Percentiles rank a stretch among this genome's conserved stretches.
These are phyloP conservation scores for Varanus salvator DNA, from an alignment of 2,113 vertebrate species.

Conservation along the genomic window DNA sequence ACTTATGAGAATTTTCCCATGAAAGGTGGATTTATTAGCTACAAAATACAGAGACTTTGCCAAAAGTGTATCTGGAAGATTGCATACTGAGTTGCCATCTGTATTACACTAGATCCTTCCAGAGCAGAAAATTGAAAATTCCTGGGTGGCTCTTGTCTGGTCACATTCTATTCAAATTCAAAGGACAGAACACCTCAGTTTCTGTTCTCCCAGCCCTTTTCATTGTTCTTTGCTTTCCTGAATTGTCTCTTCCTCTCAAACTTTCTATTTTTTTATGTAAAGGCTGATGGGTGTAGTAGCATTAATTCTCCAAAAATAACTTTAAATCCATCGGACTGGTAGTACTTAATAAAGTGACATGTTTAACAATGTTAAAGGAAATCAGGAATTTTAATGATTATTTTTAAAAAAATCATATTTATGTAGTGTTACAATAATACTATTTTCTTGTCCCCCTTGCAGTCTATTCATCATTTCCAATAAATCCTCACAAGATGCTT, in stretches of 20 bases:
- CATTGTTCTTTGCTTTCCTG: slow-evolving; percentile 37
- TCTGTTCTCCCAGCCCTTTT: slow-evolving; percentile 1
- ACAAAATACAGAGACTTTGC: slow-evolving; percentile 39
- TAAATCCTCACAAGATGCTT: slow-evolving; percentile 58
- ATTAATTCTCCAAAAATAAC: slow-evolving; percentile 52
- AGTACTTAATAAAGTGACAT: slow-evolving; percentile 73
- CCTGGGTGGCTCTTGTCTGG: slow-evolving; percentile 46
- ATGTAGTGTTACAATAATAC: slow-evolving; percentile 78
- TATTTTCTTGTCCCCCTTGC: slow-evolving; percentile 72
- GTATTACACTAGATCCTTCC: slow-evolving; percentile 50
- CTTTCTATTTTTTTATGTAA: slow-evolving; percentile 11
- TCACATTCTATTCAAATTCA: neutral
- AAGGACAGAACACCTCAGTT: slow-evolving; percentile 7
- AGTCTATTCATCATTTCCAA: slow-evolving; percentile 71
- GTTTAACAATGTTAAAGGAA: slow-evolving; percentile 79
- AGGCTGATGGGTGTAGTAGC: neutral
- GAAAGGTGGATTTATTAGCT: slow-evolving; percentile 66
- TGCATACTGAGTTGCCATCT: slow-evolving; percentile 33
- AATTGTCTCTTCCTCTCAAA: neutral
- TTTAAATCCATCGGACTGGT: slow-evolving; percentile 72
- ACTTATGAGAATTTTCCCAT: slow-evolving; percentile 49
- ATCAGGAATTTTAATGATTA: slow-evolving; percentile 78
- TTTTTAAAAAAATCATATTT: slow-evolving; percentile 69
- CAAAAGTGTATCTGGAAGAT: slow-evolving; percentile 37
- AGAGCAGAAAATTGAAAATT: slow-evolving; percentile 35